Base-by-base conservation (phyloP, 2,797 vertebrate species). In the Pitangus sulphuratus region DNA sequence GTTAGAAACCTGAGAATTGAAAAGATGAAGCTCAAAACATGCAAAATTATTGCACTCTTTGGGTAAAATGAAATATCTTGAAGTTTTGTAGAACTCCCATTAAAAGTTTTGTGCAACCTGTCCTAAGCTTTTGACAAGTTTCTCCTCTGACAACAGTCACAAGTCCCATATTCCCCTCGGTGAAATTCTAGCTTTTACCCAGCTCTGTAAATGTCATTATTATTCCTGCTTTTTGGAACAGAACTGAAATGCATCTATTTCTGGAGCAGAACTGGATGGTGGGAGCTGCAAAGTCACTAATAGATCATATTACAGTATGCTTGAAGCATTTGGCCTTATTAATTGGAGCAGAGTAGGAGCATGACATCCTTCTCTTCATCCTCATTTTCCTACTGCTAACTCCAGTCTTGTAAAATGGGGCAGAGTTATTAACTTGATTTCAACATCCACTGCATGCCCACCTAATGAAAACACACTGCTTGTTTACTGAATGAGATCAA, bases 231-330 rank as follows among this genome's bases (percentile, higher is more conserved):
- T 89, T 89, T 84, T 85, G 65, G 50, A 94, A 77, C 24, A 83
- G 51, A 96, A 87, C 35, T 77, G 39, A 91, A 92, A 78, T 35
- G 20, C 21, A 76, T 56, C 84, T 93, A 57, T 93, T 96, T 94
- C n/a, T 71, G 91, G 79, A 91, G 45, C n/a, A 95, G 82, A 91
- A 75, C 9, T 3, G 24, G 16, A 85, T 60, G 89, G 31, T 62
- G 19, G 19, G 68, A 94, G 48, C 68, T 93, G 79, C 68, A 86
- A 89, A 92, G 40, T 39, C 72, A 71, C 93, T 95, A 95, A 94
- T 87, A 40, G 61, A 64, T 83, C 30, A 19, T 25, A 94, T 91
- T 91, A 91, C 65, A 75, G 48, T 53, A 89, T 1, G 24, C 45
- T 70, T 92, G 71, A 75, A 85, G 75, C 57, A 86, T 70, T 71